Evolutionary conservation across 2,113 vertebrate species (phyloP), one percentile per base, ranked within the genome.

Genomic region (Notothenia rossii): DNA sequence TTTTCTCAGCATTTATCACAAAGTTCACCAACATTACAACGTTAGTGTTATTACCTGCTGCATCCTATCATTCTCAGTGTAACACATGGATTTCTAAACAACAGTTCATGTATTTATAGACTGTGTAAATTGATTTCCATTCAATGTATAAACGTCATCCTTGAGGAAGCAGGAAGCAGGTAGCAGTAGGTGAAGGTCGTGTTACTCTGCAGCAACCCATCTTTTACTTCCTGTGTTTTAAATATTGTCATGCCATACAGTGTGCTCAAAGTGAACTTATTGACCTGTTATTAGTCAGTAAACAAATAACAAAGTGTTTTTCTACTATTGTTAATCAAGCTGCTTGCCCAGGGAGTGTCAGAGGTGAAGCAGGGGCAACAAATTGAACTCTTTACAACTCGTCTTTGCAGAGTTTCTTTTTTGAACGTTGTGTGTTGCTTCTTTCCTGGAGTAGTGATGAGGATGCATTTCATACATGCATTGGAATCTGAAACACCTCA

Each of bases 161-260:
- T 49, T 4, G 11, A 29, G 29, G 29, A 29, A 29, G 29, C 29
- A 68, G 66, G 60, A 81, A 70, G 56, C 48, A 6, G 10, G 40
- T 71, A 25, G 20, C 48, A 45, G 7, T 25, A 56, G 46, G 45
- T 61, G 61, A 36, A 18, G 46, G n/a, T 68, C 60, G 51, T 66
- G 25, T 36, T 20, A 25, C 33, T 51, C 43, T 22, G 43, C 51
- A 43, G 18, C 6, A 54, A 12, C 20, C 18, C 13, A 54, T 20
- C 40, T 65, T 13, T 22, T 50, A 73, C 60, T 80, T 89, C 60
- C 81, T 76, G 56, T 74, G 20, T 58, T 58, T 62, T 7, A 2
- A 33, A n/a, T 2, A 17, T 66, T 54, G 22, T 7, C 22, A 20
- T 50, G 1, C 20, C 25, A 33, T 46, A 18, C 53, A 33, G 11